phyloP scores from a whole-genome alignment of 2,113 vertebrate species.

The Rhipidura dahli region DNA sequence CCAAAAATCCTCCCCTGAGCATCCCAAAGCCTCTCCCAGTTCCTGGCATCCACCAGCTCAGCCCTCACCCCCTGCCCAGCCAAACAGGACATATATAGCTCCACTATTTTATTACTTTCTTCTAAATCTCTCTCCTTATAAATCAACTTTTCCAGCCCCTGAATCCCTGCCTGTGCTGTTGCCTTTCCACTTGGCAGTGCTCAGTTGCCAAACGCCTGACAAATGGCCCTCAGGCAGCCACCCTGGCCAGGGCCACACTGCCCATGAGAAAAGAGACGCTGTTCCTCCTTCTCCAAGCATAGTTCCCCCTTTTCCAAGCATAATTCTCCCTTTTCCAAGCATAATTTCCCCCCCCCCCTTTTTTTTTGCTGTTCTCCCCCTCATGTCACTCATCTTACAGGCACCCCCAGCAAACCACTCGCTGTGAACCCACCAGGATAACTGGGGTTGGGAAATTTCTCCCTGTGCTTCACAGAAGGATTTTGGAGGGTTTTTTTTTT shows the following conservation, averaged over 20 bases:
- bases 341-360: too few relatives aligned
- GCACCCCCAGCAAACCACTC: neutral
- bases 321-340: too few relatives aligned
- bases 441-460: neutral
- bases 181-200: neutral
- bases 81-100: neutral
- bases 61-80: neutral
- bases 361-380: neutral
- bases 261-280: neutral
- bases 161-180: neutral
- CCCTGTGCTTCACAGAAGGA: neutral
- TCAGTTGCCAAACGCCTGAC: neutral
- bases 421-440: accelerated
- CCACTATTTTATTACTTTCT: neutral
- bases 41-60: neutral
- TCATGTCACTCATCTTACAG: neutral
- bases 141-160: neutral
- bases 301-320: neutral
- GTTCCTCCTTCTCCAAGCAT: neutral
- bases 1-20: neutral
- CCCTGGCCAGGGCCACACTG: accelerated
- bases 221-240: neutral
- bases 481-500: neutral
- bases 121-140: neutral
- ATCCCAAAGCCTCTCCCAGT: neutral